Conservation (phyloP, 1,140 invertebrate species). For the Euwallacea similis region DNA sequence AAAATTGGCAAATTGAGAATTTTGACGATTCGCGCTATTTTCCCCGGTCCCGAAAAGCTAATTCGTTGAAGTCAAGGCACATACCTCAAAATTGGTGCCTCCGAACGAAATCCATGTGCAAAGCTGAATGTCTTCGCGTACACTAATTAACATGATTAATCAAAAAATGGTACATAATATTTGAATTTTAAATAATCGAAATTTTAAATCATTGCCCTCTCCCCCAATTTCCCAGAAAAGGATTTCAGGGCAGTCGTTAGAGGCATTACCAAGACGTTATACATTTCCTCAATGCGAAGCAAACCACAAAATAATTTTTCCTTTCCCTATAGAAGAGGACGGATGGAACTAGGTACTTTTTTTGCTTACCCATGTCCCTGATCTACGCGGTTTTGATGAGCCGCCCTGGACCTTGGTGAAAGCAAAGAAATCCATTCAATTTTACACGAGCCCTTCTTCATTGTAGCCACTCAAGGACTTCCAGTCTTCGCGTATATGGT, state of each 20-base stretch:
- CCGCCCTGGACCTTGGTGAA: neutral
- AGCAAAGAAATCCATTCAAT: neutral
- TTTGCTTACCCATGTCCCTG: neutral
- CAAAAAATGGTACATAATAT: no score
- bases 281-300: constrained; percentile 14
- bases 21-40: no score
- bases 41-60: no score
- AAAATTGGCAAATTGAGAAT: no score
- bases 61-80: no score
- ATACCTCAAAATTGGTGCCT: no score
- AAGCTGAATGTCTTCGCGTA: no score
- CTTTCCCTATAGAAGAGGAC: neutral
- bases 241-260: constrained; percentile 23
- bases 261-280: constrained; percentile 21
- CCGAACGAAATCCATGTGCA: no score
- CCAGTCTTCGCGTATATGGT: neutral
- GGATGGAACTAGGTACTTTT: no score
- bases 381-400: neutral
- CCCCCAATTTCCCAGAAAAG: neutral
- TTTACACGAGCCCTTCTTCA: neutral
- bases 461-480: neutral
- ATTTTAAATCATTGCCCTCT: no score
- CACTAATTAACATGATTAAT: no score
- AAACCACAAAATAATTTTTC: constrained; percentile 4
- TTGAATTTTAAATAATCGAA: no score